Conservation (phyloP, 2,113 vertebrate genomes). For the Eleginops maclovinus region DNA sequence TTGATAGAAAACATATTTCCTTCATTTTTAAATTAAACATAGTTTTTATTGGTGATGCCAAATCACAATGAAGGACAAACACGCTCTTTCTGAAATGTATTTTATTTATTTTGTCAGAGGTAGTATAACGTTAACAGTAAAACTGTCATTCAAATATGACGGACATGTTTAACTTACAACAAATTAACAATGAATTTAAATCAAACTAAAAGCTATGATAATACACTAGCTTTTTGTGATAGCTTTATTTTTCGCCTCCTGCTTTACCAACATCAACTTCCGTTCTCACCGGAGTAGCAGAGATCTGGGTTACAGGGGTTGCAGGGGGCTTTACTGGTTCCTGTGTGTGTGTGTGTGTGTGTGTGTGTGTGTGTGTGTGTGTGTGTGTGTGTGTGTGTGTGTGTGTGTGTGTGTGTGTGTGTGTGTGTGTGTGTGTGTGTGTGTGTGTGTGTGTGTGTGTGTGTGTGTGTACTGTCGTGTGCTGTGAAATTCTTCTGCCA, state of each 20-base stretch:
- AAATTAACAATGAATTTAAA: slow-evolving; percentile 14
- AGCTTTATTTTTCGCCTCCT: slow-evolving; percentile 22
- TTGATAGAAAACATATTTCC: no score
- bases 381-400: slow-evolving; percentile 27
- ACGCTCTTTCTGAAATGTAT: neutral
- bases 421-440: slow-evolving; percentile 18
- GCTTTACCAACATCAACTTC: slow-evolving; percentile 45
- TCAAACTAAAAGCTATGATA: slow-evolving; percentile 3
- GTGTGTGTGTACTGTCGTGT: slow-evolving; percentile 56
- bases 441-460: slow-evolving; percentile 36
- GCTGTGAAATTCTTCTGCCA: slow-evolving; percentile 82
- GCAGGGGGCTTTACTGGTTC: slow-evolving; percentile 15
- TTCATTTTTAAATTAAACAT: no score
- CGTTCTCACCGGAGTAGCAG: slow-evolving; percentile 44
- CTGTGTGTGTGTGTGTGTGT: slow-evolving; percentile 27
- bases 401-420: slow-evolving; percentile 17
- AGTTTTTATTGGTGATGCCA: neutral
- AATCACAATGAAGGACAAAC: neutral
- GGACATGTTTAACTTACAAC: neutral
- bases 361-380: slow-evolving; percentile 27
- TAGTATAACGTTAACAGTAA: neutral
- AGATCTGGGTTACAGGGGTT: slow-evolving; percentile 27
- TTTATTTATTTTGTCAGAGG: neutral
- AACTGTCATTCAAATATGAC: slow-evolving; percentile 3
- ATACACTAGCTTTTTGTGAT: slow-evolving; percentile 19